Conservation (phyloP, 2,797 vertebrate genomes). For the Morelia viridis region DNA sequence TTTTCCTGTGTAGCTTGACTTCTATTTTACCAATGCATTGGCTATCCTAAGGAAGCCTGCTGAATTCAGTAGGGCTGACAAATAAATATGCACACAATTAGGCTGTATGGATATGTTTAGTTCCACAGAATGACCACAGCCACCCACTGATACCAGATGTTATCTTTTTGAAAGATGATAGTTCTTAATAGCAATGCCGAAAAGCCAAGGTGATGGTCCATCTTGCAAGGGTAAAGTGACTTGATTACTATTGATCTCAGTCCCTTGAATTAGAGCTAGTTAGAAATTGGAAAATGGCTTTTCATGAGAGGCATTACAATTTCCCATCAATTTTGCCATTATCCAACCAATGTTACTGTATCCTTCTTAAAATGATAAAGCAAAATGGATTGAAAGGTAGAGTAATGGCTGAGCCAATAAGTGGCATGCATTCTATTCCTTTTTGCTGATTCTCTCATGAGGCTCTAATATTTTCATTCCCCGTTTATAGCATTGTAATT, state of each 20-base stretch:
- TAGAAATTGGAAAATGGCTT: conserved; percentile 23
- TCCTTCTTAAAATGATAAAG: background rate
- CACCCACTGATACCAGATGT: background rate
- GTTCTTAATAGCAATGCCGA: background rate
- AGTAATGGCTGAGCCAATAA: conserved; percentile 1
- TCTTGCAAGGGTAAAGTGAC: background rate
- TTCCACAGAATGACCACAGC: background rate
- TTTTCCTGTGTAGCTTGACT: background rate
- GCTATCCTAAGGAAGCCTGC: background rate
- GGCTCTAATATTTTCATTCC: background rate
- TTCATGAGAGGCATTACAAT: conserved; percentile 1
- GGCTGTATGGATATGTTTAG: background rate
- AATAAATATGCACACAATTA: background rate
- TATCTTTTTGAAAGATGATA: background rate
- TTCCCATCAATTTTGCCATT: conserved; percentile 15
- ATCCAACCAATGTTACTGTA: conserved; percentile 5
- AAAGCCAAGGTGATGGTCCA: background rate
- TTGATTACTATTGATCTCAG: conserved; percentile 31
- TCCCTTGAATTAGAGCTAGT: background rate
- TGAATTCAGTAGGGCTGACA: background rate
- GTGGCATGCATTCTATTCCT: background rate
- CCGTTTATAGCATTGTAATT: background rate
- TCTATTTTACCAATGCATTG: background rate
- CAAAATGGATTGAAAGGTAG: conserved; percentile 1
- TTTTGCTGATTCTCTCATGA: background rate